phyloP scores from a whole-genome alignment of 2,797 vertebrate species.

The Sternotherus odoratus region DNA sequence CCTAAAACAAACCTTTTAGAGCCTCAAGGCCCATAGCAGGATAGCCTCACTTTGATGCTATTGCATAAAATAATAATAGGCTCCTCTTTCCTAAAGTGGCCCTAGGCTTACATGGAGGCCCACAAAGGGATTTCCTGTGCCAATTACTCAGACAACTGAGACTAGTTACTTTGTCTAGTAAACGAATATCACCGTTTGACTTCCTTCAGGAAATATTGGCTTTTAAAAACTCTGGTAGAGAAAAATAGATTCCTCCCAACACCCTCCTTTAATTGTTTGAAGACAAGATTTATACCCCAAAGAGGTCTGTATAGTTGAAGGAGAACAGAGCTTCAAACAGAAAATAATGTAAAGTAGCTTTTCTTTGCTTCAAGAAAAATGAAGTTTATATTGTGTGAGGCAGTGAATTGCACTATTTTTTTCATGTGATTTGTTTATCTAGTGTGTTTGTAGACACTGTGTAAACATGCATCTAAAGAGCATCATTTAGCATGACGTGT shows the following conservation, averaged over 20 bases:
- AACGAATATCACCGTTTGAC: conserved; percentile 37
- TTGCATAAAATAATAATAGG: neutral
- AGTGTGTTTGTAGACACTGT: neutral
- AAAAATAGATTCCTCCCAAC: conserved; percentile 38
- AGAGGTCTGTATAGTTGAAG: conserved; percentile 21
- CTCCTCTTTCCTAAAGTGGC: neutral
- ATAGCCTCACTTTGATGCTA: neutral
- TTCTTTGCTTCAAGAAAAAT: neutral
- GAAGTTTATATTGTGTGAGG: neutral
- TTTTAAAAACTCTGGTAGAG: conserved; percentile 53
- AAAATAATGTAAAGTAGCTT: neutral
- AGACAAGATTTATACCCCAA: conserved; percentile 54
- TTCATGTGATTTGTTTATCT: neutral
- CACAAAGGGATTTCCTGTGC: neutral
- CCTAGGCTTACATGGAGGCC: neutral
- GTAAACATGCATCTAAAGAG: neutral
- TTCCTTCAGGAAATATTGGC: conserved; percentile 57
- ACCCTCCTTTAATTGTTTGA: conserved; percentile 40
- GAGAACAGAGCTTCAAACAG: conserved; percentile 48
- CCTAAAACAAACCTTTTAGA: neutral
- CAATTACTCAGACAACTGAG: conserved; percentile 45
- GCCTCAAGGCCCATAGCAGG: neutral
- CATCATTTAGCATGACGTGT: fast-evolving
- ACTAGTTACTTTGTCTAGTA: conserved; percentile 44
- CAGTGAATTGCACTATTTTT: neutral